Evolutionary conservation across 2,888 invertebrate genomes (phyloP), one percentile per base, ranked within the genome.

Genomic region (Deilephila porcellus): DNA sequence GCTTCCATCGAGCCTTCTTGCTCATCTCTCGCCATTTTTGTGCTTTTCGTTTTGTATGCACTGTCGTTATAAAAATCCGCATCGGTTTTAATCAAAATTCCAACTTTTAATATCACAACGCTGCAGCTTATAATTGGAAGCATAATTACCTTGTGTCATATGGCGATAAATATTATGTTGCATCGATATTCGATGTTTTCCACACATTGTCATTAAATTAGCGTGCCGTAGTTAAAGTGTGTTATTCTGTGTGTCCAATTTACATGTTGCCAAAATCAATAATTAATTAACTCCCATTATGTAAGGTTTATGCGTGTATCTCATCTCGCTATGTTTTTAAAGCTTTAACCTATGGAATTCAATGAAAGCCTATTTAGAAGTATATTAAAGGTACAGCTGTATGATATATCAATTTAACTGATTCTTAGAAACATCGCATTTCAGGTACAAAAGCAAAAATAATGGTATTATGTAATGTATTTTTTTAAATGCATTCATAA

Each of bases 1-100:
- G 59, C 37, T 73, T 67, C 64, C 64, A 67, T 77, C 77, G 73
- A 81, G 79, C 79, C 81, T 83, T 76, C 82, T 82, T 81, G 82
- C 83, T 86, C 87, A 85, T 90, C 92, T 91, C 91, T 89, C 86
- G 87, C 91, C 88, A 89, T 90, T 90, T 91, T 92, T 90, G 88
- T 88, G 85, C 79, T 81, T 87, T 90, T 91, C 85, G 80, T 90
- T 92, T 92, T 92, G 90, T 90, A 87, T 88, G 83, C 85, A 81
- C 81, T 80, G 88, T 88, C 87, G 88, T 89, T 91, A 90, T 91
- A 91, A 92, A 91, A 92, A 92, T 92, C 87, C 86, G 84, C 90
- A 88, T 90, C 87, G 88, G 85, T 89, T 93, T 92, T 93, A 91
- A 93, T 93, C 91, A 91, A 92, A 92, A 93, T 91, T 90, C 91